phyloP scores from a whole-genome alignment of 2,797 vertebrate genomes.

The Mallotus villosus region DNA sequence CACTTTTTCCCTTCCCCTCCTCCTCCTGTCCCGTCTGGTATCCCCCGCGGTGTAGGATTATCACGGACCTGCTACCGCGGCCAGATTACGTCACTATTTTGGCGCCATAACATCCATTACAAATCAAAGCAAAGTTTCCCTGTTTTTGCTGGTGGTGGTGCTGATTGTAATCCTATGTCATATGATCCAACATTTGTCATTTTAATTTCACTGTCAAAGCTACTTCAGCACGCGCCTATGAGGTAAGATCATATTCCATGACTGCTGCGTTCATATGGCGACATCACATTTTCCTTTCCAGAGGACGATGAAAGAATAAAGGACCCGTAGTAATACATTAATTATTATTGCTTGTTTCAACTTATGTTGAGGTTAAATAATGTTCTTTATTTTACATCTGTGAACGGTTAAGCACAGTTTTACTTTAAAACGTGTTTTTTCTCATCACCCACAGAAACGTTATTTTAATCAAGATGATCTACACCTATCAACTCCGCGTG shows the following conservation, averaged over 20 bases:
- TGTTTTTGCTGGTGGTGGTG: neutral
- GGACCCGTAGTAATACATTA: constrained; percentile 27
- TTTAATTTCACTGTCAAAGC: constrained; percentile 31
- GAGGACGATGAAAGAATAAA: constrained; percentile 29
- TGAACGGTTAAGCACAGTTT: constrained; percentile 1
- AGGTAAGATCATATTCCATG: constrained; percentile 49
- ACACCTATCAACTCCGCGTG: neutral
- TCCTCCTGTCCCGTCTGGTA: neutral
- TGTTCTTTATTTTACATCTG: constrained; percentile 29
- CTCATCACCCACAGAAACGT: neutral
- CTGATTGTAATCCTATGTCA: constrained; percentile 18
- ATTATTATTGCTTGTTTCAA: constrained; percentile 24
- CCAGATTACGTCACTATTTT: constrained; percentile 50
- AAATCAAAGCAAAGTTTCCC: constrained; percentile 12
- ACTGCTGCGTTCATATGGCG: constrained; percentile 26
- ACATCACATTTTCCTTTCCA: constrained; percentile 58
- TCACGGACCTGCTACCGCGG: constrained; percentile 33
- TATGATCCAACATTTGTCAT: constrained; percentile 39
- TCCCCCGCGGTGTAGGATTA: constrained; percentile 12
- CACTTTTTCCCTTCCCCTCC: neutral
- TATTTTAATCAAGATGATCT: neutral
- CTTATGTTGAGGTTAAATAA: neutral
- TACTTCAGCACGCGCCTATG: constrained; percentile 33
- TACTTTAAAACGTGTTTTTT: neutral
- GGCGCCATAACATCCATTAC: constrained; percentile 18